These are phyloP conservation scores for Chromobotia macracanthus DNA, from an alignment of 2,797 vertebrate species.

Conservation along the genomic window DNA sequence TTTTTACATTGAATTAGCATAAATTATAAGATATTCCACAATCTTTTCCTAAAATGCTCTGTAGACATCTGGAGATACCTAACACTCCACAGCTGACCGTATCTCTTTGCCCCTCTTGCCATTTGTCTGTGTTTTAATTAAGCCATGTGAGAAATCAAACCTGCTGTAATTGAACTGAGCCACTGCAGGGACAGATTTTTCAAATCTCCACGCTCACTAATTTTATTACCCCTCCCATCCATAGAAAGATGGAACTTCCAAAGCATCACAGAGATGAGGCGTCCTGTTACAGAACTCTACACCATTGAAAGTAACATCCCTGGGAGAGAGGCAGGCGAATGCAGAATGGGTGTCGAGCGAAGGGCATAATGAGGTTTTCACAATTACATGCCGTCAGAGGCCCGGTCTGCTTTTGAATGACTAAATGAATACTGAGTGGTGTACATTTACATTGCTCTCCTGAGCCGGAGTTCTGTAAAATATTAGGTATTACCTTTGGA, in stretches of 20 bases:
- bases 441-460: slow-evolving; percentile 40
- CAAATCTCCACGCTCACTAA: slow-evolving; percentile 65
- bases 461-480: slow-evolving; percentile 20
- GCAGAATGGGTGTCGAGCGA: slow-evolving; percentile 20
- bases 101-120: slow-evolving; percentile 56
- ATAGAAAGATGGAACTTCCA: slow-evolving; percentile 40
- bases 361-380: slow-evolving; percentile 55
- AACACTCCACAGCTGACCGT: slow-evolving; percentile 59
- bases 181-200: slow-evolving; percentile 62
- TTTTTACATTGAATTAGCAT: no score
- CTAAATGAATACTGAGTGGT: slow-evolving; percentile 44
- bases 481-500: slow-evolving; percentile 28
- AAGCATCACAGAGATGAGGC: neutral
- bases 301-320: slow-evolving; percentile 36
- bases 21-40: no score
- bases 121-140: slow-evolving; percentile 64
- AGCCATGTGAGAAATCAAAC: slow-evolving; percentile 65
- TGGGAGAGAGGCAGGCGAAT: slow-evolving; percentile 45
- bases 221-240: slow-evolving; percentile 63
- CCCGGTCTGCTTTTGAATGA: slow-evolving; percentile 46
- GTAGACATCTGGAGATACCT: slow-evolving; percentile 50
- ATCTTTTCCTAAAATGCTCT: neutral
- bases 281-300: slow-evolving; percentile 30
- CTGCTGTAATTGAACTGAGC: slow-evolving; percentile 69
- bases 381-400: slow-evolving; percentile 48